Evolutionary conservation across 2,888 invertebrate genomes (phyloP), one percentile per base, ranked within the genome.

Genomic region (Drosophila trichaetosa): DNA sequence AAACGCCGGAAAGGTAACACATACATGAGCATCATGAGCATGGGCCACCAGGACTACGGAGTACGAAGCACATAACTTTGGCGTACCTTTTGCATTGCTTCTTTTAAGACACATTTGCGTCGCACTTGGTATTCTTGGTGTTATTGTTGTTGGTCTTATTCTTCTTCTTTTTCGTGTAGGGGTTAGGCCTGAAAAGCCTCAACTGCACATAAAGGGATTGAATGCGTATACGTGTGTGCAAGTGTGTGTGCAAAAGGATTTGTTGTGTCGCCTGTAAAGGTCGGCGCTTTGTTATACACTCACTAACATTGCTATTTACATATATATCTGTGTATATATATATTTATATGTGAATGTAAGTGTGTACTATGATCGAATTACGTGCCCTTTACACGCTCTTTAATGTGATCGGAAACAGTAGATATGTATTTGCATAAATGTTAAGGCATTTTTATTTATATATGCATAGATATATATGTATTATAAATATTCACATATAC

Each of bases 11-110:
- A 36, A 69, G 52, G 71, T 27, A 74, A 46, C 54, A 56, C 36
- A 56, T n/a, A 18, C 54, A 56, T 36, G 36, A 36, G 27, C 56
- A 56, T n/a, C 56, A 63, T 58, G 49, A 42, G 36, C 53, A 36
- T 10, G 46, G 46, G 8, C 46, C 46, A 46, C 21, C 24, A 46
- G 21, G 24, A 46, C 46, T 13, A 38, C 46, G 46, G 21, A 24
- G 5, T 33, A 49, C 53, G 57, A 11, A 62, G 78, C 88, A 85
- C 86, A 85, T 85, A 85, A 80, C 90, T 89, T 83, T 88, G 78
- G 86, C 77, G 80, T 80, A 83, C 85, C 85, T 80, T 89, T 89
- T 63, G 83, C 86, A 77, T 74, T 82, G 80, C 88, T 76, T 53
- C 67, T 76, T 83, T 69, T 70, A 69, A 75, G 69, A 84, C 73